Conservation (phyloP, 2,113 vertebrate genomes). For the Scomber colias region DNA sequence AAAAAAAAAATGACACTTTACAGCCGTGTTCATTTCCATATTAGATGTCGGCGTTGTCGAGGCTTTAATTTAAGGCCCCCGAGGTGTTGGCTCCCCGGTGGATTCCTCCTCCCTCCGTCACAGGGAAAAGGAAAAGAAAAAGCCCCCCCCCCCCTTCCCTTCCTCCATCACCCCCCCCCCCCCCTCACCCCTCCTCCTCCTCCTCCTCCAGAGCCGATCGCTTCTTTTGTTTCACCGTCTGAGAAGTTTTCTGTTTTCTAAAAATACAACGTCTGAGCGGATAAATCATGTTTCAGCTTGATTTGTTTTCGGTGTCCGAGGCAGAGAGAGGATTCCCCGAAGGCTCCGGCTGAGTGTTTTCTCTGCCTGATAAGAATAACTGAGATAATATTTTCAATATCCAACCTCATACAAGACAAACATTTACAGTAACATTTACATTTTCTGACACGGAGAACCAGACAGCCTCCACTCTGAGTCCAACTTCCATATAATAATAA, state of each 20-base stretch:
- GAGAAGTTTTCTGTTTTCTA: slow-evolving; percentile 38
- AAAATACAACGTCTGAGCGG: slow-evolving; percentile 47
- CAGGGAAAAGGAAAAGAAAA: slow-evolving; percentile 39
- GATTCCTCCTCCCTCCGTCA: slow-evolving; percentile 6
- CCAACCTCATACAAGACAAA: slow-evolving; percentile 40
- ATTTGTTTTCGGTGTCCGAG: slow-evolving; percentile 37
- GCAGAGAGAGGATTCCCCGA: slow-evolving; percentile 26
- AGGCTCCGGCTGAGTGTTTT: slow-evolving; percentile 30
- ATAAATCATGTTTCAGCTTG: slow-evolving; percentile 40
- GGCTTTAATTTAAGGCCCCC: slow-evolving; percentile 44
- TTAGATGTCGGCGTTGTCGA: slow-evolving; percentile 53
- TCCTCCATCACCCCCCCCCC: no score
- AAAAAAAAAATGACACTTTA: slow-evolving; percentile 53
- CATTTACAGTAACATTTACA: slow-evolving; percentile 46
- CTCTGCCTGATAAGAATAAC: slow-evolving; percentile 55
- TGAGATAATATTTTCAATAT: slow-evolving; percentile 52
- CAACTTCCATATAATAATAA: background rate
- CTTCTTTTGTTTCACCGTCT: slow-evolving; percentile 45
- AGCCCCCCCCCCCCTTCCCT: no score
- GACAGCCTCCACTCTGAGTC: background rate
- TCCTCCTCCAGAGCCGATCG: slow-evolving; percentile 37
- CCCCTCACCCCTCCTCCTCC: background rate
- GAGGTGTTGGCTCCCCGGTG: slow-evolving; percentile 45
- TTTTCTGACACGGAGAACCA: slow-evolving; percentile 27
- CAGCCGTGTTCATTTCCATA: slow-evolving; percentile 72